phyloP scores from a whole-genome alignment of 64 coral and sea anemone genomes.

The Acropora tenuis region DNA sequence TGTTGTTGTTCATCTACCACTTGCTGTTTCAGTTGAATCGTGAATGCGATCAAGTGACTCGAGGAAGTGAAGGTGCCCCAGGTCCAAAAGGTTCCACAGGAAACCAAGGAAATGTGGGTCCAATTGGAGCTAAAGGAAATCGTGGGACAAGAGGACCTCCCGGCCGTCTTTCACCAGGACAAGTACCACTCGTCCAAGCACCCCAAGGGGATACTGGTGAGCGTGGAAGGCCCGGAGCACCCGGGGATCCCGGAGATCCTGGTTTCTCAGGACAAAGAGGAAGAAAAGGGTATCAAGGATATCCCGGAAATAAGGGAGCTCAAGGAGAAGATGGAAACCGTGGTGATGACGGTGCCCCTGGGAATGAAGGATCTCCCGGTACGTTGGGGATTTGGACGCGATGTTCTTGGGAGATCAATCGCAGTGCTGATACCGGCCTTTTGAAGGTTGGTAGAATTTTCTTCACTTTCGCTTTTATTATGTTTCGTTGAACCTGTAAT shows the following conservation, averaged over 20 bases:
- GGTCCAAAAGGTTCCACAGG: slow-evolving; percentile 54
- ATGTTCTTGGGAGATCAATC: slow-evolving; percentile 75
- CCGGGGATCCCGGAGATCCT: slow-evolving; percentile 60
- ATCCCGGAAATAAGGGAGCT: slow-evolving; percentile 40
- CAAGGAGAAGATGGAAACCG: slow-evolving; percentile 48
- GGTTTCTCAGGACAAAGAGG: slow-evolving; percentile 33
- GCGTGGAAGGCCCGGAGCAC: slow-evolving; percentile 34
- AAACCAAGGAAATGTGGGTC: slow-evolving; percentile 38
- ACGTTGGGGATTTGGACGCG: slow-evolving; percentile 33
- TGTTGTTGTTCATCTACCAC: not conserved
- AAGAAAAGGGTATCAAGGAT: slow-evolving; percentile 25
- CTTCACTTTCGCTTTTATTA: not conserved
- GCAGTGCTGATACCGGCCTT: slow-evolving; percentile 73
- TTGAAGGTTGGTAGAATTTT: slow-evolving; percentile 49
- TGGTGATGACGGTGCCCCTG: slow-evolving; percentile 40
- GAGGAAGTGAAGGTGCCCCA: slow-evolving; percentile 46
- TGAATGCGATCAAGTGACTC: slow-evolving; percentile 48
- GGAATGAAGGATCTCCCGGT: slow-evolving; percentile 47
- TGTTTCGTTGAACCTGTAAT: no score
- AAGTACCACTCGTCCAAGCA: not conserved
- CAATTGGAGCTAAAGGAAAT: slow-evolving; percentile 38
- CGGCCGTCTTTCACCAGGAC: slow-evolving; percentile 48
- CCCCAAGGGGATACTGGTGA: slow-evolving; percentile 21
- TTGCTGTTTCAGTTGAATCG: slow-evolving; percentile 42
- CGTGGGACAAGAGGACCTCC: slow-evolving; percentile 65